Base-by-base conservation (phyloP, 2,888 invertebrate species). In the Andrena hattorfiana region DNA sequence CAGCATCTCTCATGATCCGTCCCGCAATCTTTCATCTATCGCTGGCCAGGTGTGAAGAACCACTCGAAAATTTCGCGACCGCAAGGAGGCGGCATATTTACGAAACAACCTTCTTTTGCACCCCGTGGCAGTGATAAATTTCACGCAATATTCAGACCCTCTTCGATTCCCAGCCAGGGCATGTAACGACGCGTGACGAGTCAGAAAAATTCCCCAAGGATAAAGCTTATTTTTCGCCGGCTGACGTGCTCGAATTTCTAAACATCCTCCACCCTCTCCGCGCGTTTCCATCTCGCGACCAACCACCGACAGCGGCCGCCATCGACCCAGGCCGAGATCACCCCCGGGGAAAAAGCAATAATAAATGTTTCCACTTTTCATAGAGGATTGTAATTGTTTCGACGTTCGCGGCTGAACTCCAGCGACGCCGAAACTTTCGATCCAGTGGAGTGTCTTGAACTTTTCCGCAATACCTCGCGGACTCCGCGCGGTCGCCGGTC, bases 171-270 rank as follows among this genome's bases (percentile, higher is more conserved):
- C 48, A 10, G n/a, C 20, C 49, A 69, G 51, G 42, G 28, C 72
- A 68, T 69, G 73, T 73, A 78, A 66, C 73, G 54, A 66, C 51
- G 59, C 72, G 63, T 49, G 78, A 73, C 78, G 66, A 66, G 69
- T 70, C 69, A 35, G 60, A 66, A 70, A 74, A 79, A 70, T 74
- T 70, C 70, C 60, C 69, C 28, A 4, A 48, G 74, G 74, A 70
- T 48, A 23, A 5, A 74, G 51, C 79, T 70, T 79, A 74, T 79
- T 64, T 78, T 60, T 69, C 66, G 35, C 30, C 51, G 48, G 49
- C 60, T 60, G 60, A 70, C 78, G 73, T 74, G 78, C 59, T 78
- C 64, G 78, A 81, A 81, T 78, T 81, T 79, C 74, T 48, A 54
- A 78, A 70, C 69, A 32, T 4, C 3, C 10, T 56, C 56, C 26